These are phyloP conservation scores for Sterna hirundo DNA, from an alignment of 2,113 vertebrate genomes.

Conservation along the genomic window DNA sequence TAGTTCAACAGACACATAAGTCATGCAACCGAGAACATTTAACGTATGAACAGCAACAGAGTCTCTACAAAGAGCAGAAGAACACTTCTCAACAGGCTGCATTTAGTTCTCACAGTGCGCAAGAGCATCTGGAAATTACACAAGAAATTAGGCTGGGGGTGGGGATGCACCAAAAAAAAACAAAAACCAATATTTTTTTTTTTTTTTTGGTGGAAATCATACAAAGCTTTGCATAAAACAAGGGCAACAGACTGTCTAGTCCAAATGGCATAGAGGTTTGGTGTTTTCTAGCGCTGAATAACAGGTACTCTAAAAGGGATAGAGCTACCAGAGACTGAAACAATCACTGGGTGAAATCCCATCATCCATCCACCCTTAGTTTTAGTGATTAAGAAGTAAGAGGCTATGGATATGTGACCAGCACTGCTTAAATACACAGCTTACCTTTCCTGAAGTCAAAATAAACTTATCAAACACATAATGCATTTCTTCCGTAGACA, in stretches of 20 bases:
- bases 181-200: no score
- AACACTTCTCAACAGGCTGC: not conserved
- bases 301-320: not conserved
- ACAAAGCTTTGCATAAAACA: not conserved
- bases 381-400: not conserved
- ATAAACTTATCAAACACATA: slow-evolving; percentile 96
- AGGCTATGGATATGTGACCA: not conserved
- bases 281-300: not conserved
- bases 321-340: not conserved
- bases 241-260: not conserved
- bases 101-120: not conserved
- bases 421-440: not conserved
- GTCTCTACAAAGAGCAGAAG: not conserved
- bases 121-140: not conserved
- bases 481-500: slow-evolving; percentile 82
- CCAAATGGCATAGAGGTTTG: not conserved
- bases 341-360: not conserved
- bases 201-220: not conserved
- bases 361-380: not conserved
- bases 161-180: not conserved
- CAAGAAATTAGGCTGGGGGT: not conserved
- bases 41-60: not conserved
- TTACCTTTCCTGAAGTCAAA: slow-evolving; percentile 97
- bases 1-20: not conserved
- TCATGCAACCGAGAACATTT: not conserved